Evolutionary conservation across 2,888 invertebrate genomes (phyloP).

Genomic region (Nymphalis c-album): DNA sequence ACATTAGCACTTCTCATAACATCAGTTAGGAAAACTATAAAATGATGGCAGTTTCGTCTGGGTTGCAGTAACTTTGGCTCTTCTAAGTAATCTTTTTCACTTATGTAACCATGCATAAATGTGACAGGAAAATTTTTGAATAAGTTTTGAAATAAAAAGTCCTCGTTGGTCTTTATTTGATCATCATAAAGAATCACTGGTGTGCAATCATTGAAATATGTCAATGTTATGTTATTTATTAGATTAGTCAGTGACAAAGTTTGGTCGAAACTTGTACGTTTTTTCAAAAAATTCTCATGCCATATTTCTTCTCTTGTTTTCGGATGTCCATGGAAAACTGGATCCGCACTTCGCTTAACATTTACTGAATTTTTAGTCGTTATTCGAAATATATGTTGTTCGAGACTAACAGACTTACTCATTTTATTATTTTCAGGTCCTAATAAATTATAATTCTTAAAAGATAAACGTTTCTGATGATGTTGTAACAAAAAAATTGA

Average conservation of each 20-base stretch:
- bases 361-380: constrained; percentile 12
- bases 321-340: constrained; percentile 80
- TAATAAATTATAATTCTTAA: not conserved
- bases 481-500: not conserved
- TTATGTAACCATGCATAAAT: constrained; percentile 84
- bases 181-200: constrained; percentile 86
- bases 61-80: constrained; percentile 70
- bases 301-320: constrained; percentile 81
- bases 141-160: constrained; percentile 80
- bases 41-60: constrained; percentile 81
- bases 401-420: constrained; percentile 14
- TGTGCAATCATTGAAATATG: constrained; percentile 84
- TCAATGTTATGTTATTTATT: constrained; percentile 80
- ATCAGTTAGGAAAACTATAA: constrained; percentile 85
- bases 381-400: constrained; percentile 10
- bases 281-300: constrained; percentile 74
- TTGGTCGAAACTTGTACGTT: constrained; percentile 69
- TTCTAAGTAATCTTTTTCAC: constrained; percentile 67
- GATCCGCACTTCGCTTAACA: constrained; percentile 66
- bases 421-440: not conserved
- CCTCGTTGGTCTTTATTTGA: constrained; percentile 79
- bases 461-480: not conserved
- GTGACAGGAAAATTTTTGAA: constrained; percentile 80
- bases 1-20: constrained; percentile 81
- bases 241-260: constrained; percentile 82